phyloP scores from a whole-genome alignment of 2,113 vertebrate genomes.

The Mystacornis crossleyi region DNA sequence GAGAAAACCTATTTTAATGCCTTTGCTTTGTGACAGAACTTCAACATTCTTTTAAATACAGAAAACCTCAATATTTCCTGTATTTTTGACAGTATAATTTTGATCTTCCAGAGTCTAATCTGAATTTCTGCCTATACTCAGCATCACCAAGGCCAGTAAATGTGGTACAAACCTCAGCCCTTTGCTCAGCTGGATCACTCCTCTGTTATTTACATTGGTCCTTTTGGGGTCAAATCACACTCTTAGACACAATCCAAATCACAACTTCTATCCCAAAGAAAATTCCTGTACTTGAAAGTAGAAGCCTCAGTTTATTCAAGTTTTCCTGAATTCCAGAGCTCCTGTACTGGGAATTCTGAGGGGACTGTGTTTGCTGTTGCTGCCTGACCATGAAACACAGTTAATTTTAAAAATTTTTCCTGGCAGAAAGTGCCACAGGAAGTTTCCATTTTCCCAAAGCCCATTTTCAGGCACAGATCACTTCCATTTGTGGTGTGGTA shows the following conservation, averaged over 20 bases:
- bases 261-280: background rate
- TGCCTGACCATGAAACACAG: background rate
- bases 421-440: background rate
- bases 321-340: background rate
- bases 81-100: background rate
- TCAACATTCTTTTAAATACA: background rate
- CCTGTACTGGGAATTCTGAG: background rate
- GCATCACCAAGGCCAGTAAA: fast-evolving
- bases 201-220: background rate
- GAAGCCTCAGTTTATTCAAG: background rate
- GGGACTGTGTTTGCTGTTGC: background rate
- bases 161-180: background rate
- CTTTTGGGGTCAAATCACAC: background rate
- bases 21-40: background rate
- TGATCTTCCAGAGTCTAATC: background rate
- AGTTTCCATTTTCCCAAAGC: background rate
- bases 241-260: fast-evolving
- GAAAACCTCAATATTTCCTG: background rate
- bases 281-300: background rate
- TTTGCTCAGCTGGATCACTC: background rate
- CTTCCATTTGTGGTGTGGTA: background rate
- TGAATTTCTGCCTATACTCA: background rate
- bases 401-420: background rate
- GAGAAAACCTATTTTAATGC: background rate
- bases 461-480: background rate